phyloP scores from a whole-genome alignment of 2,888 invertebrate species.

The Scaptomyza polygonia region DNA sequence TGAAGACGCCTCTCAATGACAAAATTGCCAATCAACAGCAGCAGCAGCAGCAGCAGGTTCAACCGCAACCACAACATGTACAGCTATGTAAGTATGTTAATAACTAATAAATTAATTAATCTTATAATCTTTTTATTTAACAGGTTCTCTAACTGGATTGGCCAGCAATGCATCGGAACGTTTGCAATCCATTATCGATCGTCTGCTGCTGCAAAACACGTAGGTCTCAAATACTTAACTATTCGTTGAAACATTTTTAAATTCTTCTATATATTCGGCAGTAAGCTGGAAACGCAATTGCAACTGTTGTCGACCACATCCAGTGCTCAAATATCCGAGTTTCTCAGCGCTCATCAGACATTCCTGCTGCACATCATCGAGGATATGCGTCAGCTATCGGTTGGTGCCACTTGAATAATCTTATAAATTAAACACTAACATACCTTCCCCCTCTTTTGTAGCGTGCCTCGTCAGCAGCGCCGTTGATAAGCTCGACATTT shows the following conservation, averaged over 20 bases:
- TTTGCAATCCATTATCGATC: constrained; percentile 81
- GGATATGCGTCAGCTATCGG: constrained; percentile 82
- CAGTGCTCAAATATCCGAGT: constrained; percentile 75
- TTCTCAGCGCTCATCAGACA: constrained; percentile 80
- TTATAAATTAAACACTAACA: neutral
- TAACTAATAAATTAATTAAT: too few species aligned
- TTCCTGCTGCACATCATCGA: constrained; percentile 81
- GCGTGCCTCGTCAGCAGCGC: constrained; percentile 55
- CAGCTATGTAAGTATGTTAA: constrained; percentile 36
- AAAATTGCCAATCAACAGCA: constrained; percentile 9
- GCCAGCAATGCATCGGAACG: constrained; percentile 77
- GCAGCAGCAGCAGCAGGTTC: constrained; percentile 25
- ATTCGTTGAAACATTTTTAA: neutral
- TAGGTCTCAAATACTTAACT: constrained; percentile 45
- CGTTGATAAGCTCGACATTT: constrained; percentile 65
- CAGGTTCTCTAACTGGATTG: constrained; percentile 74
- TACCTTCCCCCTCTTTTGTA: constrained; percentile 6
- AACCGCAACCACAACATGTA: constrained; percentile 51
- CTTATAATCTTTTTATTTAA: neutral
- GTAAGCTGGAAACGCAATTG: constrained; percentile 80
- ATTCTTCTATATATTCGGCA: constrained; percentile 30
- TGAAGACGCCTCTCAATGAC: constrained; percentile 15
- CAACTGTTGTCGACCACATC: constrained; percentile 71
- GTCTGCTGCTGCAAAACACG: constrained; percentile 78
- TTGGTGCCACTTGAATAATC: constrained; percentile 31